Evolutionary conservation across 2,797 vertebrate genomes (phyloP).

Genomic region (Nannoperca obscura): DNA sequence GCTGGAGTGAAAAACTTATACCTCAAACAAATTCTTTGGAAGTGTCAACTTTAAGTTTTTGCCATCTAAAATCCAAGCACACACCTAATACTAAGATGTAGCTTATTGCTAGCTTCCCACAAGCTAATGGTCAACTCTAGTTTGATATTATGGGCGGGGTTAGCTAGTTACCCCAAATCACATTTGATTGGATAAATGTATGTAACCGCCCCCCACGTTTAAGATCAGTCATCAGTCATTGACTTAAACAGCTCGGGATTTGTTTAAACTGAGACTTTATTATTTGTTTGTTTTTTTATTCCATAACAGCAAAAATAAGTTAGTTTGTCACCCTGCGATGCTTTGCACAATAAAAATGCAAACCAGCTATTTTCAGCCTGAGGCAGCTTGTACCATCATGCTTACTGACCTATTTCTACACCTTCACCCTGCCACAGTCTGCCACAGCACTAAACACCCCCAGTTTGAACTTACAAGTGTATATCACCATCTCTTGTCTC

Average conservation of each 20-base stretch:
- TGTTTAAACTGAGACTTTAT: neutral
- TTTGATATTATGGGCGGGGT: neutral
- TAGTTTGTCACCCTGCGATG: neutral
- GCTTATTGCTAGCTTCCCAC: neutral
- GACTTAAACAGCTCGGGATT: too few species aligned
- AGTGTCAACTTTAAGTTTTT: neutral
- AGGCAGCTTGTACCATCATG: slow-evolving; percentile 36
- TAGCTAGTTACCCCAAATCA: too few species aligned
- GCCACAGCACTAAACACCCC: neutral
- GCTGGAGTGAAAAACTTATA: neutral
- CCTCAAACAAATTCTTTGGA: neutral
- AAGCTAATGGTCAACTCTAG: neutral
- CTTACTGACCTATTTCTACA: slow-evolving; percentile 55
- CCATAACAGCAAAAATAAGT: neutral
- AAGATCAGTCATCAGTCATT: neutral
- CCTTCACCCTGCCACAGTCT: slow-evolving; percentile 12
- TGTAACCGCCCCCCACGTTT: neutral
- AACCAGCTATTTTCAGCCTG: slow-evolving; percentile 23
- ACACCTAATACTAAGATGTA: neutral
- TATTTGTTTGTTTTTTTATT: neutral
- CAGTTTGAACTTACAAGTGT: slow-evolving; percentile 29
- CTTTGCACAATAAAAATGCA: slow-evolving; percentile 1
- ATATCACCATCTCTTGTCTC: slow-evolving; percentile 13
- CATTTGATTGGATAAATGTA: neutral
- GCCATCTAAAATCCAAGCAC: too few species aligned